Conservation (phyloP, 2,113 vertebrate species). For the Eptesicus fuscus region DNA sequence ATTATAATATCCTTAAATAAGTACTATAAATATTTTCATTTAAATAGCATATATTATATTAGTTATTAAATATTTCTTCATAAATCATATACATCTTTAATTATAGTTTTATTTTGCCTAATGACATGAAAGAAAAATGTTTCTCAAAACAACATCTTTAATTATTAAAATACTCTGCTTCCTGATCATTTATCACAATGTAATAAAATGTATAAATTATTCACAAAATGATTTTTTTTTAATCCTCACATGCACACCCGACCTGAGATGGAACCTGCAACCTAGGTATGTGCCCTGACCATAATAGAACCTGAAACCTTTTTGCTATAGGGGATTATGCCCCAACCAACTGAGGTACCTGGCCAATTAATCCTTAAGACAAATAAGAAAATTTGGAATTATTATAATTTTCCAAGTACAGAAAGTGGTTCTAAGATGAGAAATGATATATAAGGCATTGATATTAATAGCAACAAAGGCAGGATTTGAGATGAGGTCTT, state of each 20-base stretch:
- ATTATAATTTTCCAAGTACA: not conserved
- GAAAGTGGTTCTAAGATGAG: not conserved
- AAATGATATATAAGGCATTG: not conserved
- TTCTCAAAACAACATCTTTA: not conserved
- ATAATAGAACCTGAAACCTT: rapidly evolving
- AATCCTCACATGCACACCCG: not conserved
- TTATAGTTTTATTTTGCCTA: not conserved
- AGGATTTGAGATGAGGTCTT: not conserved
- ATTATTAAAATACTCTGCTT: constrained; percentile 9
- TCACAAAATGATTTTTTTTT: not conserved
- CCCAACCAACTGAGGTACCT: not conserved
- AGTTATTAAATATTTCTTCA: not conserved
- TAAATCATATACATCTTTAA: not conserved
- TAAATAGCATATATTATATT: not conserved
- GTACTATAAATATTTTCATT: not conserved
- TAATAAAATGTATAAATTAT: not conserved
- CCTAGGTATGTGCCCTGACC: not conserved
- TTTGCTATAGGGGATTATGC: not conserved
- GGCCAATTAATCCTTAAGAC: not conserved
- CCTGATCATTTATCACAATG: not conserved
- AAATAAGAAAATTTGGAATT: not conserved
- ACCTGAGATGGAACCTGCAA: too few species aligned
- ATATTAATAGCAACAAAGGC: not conserved
- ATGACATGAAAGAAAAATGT: not conserved
- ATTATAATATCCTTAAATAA: not conserved